Evolutionary conservation across 2,113 vertebrate genomes (phyloP).

Genomic region (Cryptomyrus ogoouensis): DNA sequence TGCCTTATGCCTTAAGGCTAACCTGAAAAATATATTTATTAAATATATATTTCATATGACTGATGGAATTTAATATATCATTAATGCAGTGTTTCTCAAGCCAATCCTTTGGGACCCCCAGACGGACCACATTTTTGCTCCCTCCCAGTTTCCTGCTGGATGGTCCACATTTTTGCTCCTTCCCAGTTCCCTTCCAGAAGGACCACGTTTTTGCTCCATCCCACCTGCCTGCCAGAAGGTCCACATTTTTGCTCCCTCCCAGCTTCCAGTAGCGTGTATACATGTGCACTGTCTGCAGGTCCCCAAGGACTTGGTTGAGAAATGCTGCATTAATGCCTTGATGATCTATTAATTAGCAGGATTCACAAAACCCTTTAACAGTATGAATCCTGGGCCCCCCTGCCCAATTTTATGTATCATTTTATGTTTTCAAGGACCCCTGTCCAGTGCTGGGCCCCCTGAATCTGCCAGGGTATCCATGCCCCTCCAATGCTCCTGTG

Average conservation of each 20-base stretch:
- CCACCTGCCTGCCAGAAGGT: too few species aligned
- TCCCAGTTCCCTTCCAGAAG: too few species aligned
- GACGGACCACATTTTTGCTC: neutral
- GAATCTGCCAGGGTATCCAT: neutral
- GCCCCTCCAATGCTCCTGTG: neutral
- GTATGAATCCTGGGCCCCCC: neutral
- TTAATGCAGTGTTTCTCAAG: neutral
- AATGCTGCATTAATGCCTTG: neutral
- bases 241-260: neutral
- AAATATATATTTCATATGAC: neutral
- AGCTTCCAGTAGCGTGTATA: neutral
- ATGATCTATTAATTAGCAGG: neutral
- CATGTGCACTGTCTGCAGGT: neutral
- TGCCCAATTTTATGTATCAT: neutral
- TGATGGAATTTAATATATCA: neutral
- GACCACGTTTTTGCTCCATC: neutral
- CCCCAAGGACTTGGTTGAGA: neutral
- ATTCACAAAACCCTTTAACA: neutral
- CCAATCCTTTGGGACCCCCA: neutral
- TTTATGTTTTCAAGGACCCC: neutral
- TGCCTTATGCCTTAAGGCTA: neutral
- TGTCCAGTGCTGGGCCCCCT: neutral
- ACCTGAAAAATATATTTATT: neutral
- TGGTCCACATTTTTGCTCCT: too few species aligned
- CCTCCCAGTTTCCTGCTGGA: too few species aligned